phyloP scores from a whole-genome alignment of 1,140 invertebrate genomes.

The Drosophila murphyi region DNA sequence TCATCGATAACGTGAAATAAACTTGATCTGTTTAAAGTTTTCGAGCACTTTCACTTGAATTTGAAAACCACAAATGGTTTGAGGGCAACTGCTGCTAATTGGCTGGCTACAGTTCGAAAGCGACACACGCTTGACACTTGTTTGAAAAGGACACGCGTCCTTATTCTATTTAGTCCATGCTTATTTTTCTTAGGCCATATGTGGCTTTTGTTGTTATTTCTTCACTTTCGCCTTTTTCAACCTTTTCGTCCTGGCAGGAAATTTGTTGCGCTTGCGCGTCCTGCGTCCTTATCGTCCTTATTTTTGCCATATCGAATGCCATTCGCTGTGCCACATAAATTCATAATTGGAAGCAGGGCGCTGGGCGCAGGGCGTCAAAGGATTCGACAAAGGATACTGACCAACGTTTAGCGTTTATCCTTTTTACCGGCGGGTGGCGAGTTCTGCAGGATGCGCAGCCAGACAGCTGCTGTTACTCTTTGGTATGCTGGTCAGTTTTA shows the following conservation, averaged over 20 bases:
- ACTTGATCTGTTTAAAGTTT: too few species aligned
- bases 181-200: conserved; percentile 24
- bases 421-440: conserved; percentile 29
- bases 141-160: conserved; percentile 4
- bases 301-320: conserved; percentile 17
- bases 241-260: conserved; percentile 28
- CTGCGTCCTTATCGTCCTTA: neutral
- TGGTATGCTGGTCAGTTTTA: conserved; percentile 50
- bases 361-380: conserved; percentile 34
- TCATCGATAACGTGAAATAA: too few species aligned
- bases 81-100: neutral
- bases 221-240: conserved; percentile 46
- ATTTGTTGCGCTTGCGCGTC: conserved; percentile 38
- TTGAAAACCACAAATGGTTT: conserved; percentile 1
- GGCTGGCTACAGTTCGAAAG: conserved; percentile 2
- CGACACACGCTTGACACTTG: neutral
- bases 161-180: conserved; percentile 9
- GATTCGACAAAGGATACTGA: conserved; percentile 28
- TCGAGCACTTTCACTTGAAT: too few species aligned
- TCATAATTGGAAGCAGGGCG: conserved; percentile 46
- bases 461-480: conserved; percentile 47
- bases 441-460: conserved; percentile 13
- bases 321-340: conserved; percentile 46
- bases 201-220: conserved; percentile 16
- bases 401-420: conserved; percentile 26